These are phyloP conservation scores for Lycophotia porphyrea DNA, from an alignment of 2,888 invertebrate species.

Conservation along the genomic window DNA sequence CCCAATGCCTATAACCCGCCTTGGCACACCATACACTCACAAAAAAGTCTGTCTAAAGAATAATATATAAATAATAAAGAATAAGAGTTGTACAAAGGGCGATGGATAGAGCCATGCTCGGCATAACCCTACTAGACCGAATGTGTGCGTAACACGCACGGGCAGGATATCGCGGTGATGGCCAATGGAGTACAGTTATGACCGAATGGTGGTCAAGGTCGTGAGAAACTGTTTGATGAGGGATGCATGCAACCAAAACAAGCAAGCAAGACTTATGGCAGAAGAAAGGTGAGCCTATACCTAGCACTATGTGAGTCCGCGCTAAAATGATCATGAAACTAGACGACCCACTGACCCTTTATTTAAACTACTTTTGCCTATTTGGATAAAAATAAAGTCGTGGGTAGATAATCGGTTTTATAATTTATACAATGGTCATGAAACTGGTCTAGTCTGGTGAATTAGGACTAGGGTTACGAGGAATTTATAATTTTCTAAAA, in stretches of 20 bases:
- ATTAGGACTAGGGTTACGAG: not conserved
- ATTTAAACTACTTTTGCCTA: not conserved
- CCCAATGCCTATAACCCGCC: no score
- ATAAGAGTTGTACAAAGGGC: not conserved
- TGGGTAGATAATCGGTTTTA: not conserved
- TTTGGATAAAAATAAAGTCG: not conserved
- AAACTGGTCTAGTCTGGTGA: not conserved
- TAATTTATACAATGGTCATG: not conserved
- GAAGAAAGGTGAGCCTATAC: not conserved
- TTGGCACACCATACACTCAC: not conserved
- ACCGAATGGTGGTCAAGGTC: not conserved
- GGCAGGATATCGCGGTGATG: not conserved
- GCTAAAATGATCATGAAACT: no score
- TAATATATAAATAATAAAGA: no score
- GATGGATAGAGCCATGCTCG: not conserved
- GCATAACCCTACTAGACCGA: not conserved
- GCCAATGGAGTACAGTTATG: not conserved
- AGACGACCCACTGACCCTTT: no score
- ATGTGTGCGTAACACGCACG: not conserved
- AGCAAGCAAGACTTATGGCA: not conserved
- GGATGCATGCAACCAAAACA: no score
- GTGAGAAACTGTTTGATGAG: no score
- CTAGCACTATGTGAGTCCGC: not conserved
- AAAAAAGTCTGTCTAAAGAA: not conserved
- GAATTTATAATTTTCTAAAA: not conserved